Percentiles rank a stretch among this genome's conserved stretches.
phyloP scores from a whole-genome alignment of 2,113 vertebrate species.

The Mormyrus lacerda region DNA sequence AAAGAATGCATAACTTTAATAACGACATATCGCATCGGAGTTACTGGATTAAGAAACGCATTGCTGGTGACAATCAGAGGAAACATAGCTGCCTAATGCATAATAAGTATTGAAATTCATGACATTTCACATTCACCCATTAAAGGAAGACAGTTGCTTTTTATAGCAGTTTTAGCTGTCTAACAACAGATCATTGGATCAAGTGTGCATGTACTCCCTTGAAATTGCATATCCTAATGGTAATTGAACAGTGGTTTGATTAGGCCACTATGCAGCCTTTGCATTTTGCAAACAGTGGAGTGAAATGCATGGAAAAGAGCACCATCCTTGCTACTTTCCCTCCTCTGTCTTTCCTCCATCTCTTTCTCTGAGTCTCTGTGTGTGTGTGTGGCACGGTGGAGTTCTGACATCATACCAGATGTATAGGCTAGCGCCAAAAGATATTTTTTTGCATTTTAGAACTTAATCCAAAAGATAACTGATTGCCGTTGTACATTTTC shows the following conservation, averaged over 20 bases:
- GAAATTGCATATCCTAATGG: not conserved
- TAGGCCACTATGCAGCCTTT: not conserved
- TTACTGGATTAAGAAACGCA: not conserved
- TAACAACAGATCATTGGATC: not conserved
- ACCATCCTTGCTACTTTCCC: not conserved
- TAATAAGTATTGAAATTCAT: not conserved
- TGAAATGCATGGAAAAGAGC: not conserved
- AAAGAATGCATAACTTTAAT: not conserved
- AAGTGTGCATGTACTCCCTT: not conserved
- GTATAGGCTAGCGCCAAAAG: not conserved
- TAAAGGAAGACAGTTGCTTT: not conserved
- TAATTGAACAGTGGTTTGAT: not conserved
- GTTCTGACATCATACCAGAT: not conserved
- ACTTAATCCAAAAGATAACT: not conserved
- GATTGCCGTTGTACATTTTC: not conserved
- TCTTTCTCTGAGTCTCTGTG: not conserved
- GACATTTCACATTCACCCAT: not conserved
- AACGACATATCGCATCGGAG: not conserved
- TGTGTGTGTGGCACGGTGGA: not conserved
- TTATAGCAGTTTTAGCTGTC: not conserved
- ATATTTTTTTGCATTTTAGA: not conserved
- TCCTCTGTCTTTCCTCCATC: not conserved
- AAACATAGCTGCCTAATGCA: not conserved
- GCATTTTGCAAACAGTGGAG: not conserved
- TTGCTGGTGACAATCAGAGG: not conserved